Evolutionary conservation across 2,797 vertebrate species (phyloP).

Genomic region (Enteromius unitaeniatus): DNA sequence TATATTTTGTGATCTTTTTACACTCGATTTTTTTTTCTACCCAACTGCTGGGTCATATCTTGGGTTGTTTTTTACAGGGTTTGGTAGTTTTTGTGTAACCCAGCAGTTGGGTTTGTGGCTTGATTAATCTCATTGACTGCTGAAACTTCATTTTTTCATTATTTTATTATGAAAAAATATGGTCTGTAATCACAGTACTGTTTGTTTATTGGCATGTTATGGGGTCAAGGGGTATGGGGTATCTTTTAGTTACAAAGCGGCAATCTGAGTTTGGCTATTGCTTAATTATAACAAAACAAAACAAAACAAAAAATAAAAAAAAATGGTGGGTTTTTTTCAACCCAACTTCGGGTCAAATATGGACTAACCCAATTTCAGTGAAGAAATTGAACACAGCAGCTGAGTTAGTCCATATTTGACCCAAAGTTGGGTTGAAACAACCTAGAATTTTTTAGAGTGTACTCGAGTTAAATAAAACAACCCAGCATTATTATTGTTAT

Average conservation of each 20-base stretch:
- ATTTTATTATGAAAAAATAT: background rate
- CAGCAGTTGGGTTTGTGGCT: background rate
- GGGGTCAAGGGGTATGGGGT: no score
- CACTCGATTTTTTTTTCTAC: background rate
- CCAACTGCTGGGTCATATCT: background rate
- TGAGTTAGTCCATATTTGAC: no score
- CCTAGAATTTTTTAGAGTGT: no score
- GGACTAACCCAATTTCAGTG: no score
- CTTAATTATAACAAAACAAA: no score
- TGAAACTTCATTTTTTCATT: background rate
- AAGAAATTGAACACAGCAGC: no score
- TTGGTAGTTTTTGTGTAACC: background rate
- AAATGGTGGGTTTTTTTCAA: no score
- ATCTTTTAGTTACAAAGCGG: background rate
- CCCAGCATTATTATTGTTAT: background rate
- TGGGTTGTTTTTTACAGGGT: background rate
- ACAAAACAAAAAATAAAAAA: no score
- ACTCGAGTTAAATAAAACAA: background rate
- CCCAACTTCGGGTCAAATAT: no score
- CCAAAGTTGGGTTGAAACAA: no score
- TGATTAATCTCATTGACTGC: background rate
- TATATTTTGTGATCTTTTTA: background rate
- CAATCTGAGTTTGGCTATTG: background rate
- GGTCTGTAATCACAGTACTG: background rate
- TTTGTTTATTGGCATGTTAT: background rate